Conservation (phyloP, 2,797 vertebrate genomes). For the Crocidura indochinensis region DNA sequence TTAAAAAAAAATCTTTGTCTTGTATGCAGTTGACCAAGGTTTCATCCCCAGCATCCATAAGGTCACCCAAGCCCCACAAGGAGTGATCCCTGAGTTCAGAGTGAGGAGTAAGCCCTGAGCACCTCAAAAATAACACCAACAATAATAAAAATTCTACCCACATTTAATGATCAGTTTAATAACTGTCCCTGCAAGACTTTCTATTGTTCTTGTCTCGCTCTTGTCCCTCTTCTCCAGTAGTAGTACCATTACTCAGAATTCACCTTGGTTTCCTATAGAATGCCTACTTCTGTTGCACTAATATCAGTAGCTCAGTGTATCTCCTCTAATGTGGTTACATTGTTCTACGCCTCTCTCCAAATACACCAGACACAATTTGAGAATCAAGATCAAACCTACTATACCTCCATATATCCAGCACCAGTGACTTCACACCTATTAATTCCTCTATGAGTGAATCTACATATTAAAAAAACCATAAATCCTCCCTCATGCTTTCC, state of each 20-base stretch:
- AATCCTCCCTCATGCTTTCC: neutral
- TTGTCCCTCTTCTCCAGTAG: neutral
- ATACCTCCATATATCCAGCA: accelerated
- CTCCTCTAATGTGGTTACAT: neutral
- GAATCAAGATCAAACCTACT: neutral
- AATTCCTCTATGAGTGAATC: neutral
- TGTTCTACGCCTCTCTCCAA: neutral
- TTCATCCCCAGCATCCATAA: too few species aligned
- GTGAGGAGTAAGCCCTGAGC: too few species aligned
- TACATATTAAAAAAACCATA: neutral
- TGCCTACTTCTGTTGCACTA: neutral
- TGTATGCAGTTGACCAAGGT: too few species aligned
- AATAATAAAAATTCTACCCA: neutral
- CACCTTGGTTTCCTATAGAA: neutral
- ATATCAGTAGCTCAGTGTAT: neutral
- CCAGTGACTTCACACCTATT: neutral
- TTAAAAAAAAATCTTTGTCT: too few species aligned
- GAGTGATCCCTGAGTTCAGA: too few species aligned
- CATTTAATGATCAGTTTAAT: neutral
- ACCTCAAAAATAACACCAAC: too few species aligned
- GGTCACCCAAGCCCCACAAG: too few species aligned
- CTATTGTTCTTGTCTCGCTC: neutral
- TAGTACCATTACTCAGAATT: neutral
- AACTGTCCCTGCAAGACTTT: neutral
- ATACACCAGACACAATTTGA: neutral